Percentiles rank a stretch among this genome's conserved stretches.
Conservation (phyloP, 2,113 vertebrate genomes). For the Henicopernis longicauda region DNA sequence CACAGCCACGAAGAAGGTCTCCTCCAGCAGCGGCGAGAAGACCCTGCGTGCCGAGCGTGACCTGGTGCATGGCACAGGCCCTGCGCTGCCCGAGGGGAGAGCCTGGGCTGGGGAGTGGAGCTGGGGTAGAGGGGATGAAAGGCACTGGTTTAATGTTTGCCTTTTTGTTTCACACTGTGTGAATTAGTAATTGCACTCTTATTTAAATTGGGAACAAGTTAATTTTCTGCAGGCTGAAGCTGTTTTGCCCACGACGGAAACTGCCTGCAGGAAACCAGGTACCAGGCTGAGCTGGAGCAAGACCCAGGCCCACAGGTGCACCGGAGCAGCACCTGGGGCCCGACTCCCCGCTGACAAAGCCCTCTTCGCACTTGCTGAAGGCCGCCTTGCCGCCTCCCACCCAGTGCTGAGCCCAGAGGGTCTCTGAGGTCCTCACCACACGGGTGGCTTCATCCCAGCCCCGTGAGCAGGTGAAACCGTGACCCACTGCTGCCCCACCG, state of each 20-base stretch:
- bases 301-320: neutral
- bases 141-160: neutral
- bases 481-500: neutral
- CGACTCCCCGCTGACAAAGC: too few species aligned
- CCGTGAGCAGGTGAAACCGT: rapidly evolving
- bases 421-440: neutral
- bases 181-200: neutral
- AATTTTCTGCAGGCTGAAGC: neutral
- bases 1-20: too few species aligned
- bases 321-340: neutral
- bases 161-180: neutral
- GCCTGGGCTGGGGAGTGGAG: neutral
- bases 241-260: neutral
- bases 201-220: neutral
- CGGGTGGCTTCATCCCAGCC: neutral
- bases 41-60: neutral
- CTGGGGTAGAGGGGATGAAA: rapidly evolving
- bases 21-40: neutral
- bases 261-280: neutral
- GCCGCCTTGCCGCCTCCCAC: neutral
- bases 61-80: neutral
- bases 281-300: neutral
- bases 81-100: too few species aligned
- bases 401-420: too few species aligned
- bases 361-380: neutral